Conservation (phyloP, 2,113 vertebrate species). For the Gobiocypris rarus region DNA sequence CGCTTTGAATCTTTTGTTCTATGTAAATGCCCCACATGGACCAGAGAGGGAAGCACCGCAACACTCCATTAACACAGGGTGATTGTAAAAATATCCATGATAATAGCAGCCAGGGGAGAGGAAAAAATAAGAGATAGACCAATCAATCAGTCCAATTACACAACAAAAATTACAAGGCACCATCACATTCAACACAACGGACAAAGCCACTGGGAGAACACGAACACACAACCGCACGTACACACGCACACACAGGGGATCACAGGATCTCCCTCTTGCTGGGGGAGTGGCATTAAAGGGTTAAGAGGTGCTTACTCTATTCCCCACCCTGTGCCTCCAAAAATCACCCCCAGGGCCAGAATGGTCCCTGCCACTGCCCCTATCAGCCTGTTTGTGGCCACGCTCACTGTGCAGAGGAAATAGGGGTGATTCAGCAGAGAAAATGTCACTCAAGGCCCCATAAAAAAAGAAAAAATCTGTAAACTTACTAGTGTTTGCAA, state of each 20-base stretch:
- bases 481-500: slow-evolving; percentile 22
- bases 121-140: slow-evolving; percentile 55
- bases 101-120: slow-evolving; percentile 51
- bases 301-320: slow-evolving; percentile 99
- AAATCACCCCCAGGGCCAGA: slow-evolving; percentile 99
- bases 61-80: slow-evolving; percentile 56
- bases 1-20: slow-evolving; percentile 8
- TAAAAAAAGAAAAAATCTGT: background rate
- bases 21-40: slow-evolving; percentile 59
- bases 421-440: slow-evolving; percentile 75
- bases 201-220: slow-evolving; percentile 86
- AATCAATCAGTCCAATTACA: slow-evolving; percentile 78
- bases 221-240: slow-evolving; percentile 53
- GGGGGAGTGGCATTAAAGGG: slow-evolving; percentile 84
- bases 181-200: slow-evolving; percentile 78
- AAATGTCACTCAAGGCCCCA: slow-evolving; percentile 52
- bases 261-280: slow-evolving; percentile 53
- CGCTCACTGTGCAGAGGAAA: slow-evolving; percentile 99
- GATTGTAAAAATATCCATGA: slow-evolving; percentile 50
- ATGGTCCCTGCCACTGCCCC: slow-evolving; percentile 99
- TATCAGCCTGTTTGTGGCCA: slow-evolving; percentile 99
- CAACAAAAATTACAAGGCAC: slow-evolving; percentile 88
- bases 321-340: slow-evolving; percentile 99
- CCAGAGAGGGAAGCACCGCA: slow-evolving; percentile 55
- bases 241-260: slow-evolving; percentile 52